Percentiles rank a stretch among this genome's conserved stretches.
Conservation (phyloP, 2,113 vertebrate species). For the Gambusia affinis region DNA sequence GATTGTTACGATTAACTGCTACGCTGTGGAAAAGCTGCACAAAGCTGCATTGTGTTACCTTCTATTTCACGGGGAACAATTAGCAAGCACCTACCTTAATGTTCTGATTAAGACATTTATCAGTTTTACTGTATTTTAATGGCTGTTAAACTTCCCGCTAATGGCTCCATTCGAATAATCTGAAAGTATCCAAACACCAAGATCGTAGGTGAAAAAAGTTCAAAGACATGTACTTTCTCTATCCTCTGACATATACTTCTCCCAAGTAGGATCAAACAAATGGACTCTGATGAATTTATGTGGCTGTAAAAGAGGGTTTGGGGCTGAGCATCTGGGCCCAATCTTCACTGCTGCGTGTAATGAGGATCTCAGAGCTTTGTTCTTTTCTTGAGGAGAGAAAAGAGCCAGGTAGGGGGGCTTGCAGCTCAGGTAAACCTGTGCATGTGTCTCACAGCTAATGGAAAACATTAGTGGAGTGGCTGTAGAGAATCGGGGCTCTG, state of each 20-base stretch:
- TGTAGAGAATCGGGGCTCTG: slow-evolving; percentile 16
- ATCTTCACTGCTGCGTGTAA: slow-evolving; percentile 68
- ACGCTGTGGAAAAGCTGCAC: slow-evolving; percentile 46
- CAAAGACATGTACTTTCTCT: slow-evolving; percentile 56
- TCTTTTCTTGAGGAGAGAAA: slow-evolving; percentile 49
- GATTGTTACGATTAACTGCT: slow-evolving; percentile 13
- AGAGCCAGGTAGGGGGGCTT: slow-evolving; percentile 58
- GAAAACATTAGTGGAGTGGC: slow-evolving; percentile 53
- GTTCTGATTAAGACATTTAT: slow-evolving; percentile 22
- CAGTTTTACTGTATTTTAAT: slow-evolving; percentile 10
- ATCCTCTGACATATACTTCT: slow-evolving; percentile 36
- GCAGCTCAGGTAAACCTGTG: slow-evolving; percentile 47
- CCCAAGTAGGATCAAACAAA: slow-evolving; percentile 68
- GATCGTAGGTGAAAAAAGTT: slow-evolving; percentile 41
- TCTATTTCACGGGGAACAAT: slow-evolving; percentile 13
- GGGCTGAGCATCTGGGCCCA: slow-evolving; percentile 71
- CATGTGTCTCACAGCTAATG: slow-evolving; percentile 41
- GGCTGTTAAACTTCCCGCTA: neutral
- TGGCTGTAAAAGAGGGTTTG: slow-evolving; percentile 70
- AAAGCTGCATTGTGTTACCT: slow-evolving; percentile 63
- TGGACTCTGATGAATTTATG: slow-evolving; percentile 70
- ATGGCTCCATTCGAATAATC: neutral
- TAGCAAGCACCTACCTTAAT: slow-evolving; percentile 5
- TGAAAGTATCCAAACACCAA: slow-evolving; percentile 22
- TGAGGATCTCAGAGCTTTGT: slow-evolving; percentile 73